Base-by-base conservation (phyloP, 2,888 invertebrate genomes). In the Amblyteles armatorius region DNA sequence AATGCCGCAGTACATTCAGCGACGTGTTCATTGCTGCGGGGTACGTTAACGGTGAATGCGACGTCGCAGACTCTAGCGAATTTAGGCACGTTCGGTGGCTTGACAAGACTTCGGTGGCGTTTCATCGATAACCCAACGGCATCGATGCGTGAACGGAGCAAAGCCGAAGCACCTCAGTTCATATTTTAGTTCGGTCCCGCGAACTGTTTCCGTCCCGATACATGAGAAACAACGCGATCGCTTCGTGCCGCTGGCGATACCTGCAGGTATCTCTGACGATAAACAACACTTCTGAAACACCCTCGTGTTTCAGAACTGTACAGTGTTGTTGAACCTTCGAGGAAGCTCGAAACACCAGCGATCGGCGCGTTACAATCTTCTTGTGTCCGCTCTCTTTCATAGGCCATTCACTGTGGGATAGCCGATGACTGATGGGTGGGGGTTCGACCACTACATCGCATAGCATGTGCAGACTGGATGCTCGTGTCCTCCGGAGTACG, bases 11-110 rank as follows among this genome's bases (percentile, higher is more conserved):
- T 87, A 63, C 68, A 50, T 78, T 73, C 78, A 71, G 44, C 19
- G 73, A 73, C 52, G 68, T 81, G 63, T 81, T 83, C 84, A 83
- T 89, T 88, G 87, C 87, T 65, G 57, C 73, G 33, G 50, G 33
- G 40, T 78, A 71, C 73, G 63, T 78, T 81, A 84, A 78, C 81
- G 81, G 81, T 78, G 73, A 69, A 84, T 26, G 52, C 7, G 63
- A 63, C 40, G 36, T n/a, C 29, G 77, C 36, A 22, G 26, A 57
- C 48, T 29, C 63, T 26, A 50, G 13, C 22, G 57, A 44, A 44
- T 60, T 63, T 74, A 16, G 65, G 74, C 74, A 72, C 74, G 36
- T 65, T 55, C 44, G 65, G 48, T 55, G n/a, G 83, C 83, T 88
- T 72, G n/a, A n/a, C 52, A 16, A 55, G 74, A 69, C 79, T 79